These are phyloP conservation scores for Mythimna lalbum DNA, from an alignment of 2,888 invertebrate genomes.

Conservation along the genomic window DNA sequence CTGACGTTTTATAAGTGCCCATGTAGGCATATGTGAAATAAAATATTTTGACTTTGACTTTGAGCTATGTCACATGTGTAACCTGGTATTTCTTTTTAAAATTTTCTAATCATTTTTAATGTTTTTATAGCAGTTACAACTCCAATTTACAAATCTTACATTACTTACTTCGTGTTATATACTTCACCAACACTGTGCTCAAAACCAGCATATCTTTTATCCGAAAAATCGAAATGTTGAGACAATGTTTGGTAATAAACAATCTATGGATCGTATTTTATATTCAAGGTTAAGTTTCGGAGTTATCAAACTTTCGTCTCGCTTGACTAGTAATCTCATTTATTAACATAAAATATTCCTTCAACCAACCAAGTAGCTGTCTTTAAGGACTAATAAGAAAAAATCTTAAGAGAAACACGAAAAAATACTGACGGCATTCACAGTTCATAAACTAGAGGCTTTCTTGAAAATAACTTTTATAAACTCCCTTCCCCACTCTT, in stretches of 20 bases:
- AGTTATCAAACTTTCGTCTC: neutral
- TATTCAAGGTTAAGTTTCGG: slow-evolving; percentile 5
- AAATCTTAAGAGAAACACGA: slow-evolving; percentile 11
- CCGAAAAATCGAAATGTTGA: neutral
- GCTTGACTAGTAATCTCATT: slow-evolving; percentile 4
- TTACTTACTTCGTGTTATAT: no score
- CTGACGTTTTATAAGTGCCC: no score
- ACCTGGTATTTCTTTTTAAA: no score
- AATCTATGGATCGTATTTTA: neutral
- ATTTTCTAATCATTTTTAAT: no score
- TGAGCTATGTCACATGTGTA: no score
- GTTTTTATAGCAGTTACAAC: no score
- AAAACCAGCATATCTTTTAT: no score
- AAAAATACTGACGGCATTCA: slow-evolving; percentile 69
- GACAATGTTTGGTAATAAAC: neutral
- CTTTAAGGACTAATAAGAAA: neutral
- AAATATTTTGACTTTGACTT: no score
- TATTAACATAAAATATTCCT: slow-evolving; percentile 9
- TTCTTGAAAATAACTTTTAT: slow-evolving; percentile 78
- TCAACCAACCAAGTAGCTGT: slow-evolving; percentile 2
- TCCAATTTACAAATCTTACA: no score
- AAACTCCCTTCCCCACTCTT: slow-evolving; percentile 74
- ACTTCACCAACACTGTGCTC: no score
- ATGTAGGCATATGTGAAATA: no score
- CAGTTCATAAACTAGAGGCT: slow-evolving; percentile 78